Evolutionary conservation across 2,113 vertebrate genomes (phyloP).

Genomic region (Pseudonaja textilis): DNA sequence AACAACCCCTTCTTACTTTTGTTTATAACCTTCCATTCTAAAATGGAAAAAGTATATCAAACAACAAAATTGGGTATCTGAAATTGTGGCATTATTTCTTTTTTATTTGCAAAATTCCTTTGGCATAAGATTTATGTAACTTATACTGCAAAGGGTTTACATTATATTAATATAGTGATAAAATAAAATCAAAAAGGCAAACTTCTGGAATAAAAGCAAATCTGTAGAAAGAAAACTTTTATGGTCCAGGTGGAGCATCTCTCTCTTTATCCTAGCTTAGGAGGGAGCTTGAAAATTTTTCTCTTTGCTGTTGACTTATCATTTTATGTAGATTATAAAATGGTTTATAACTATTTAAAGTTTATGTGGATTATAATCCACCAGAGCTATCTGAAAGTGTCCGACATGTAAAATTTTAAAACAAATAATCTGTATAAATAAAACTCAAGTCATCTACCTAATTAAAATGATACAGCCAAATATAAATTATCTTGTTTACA

Average conservation of each 20-base stretch:
- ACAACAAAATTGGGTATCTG: neutral
- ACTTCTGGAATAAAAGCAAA: neutral
- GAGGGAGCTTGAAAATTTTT: neutral
- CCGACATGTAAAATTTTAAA: neutral
- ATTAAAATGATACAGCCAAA: neutral
- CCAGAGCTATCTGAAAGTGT: neutral
- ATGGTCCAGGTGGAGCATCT: neutral
- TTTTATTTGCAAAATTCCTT: neutral
- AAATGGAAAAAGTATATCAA: neutral
- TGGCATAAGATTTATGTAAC: neutral
- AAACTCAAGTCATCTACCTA: neutral
- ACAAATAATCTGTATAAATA: neutral
- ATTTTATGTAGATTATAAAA: neutral
- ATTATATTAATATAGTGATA: neutral
- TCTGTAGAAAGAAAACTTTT: neutral
- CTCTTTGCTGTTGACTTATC: neutral
- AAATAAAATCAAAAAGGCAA: neutral
- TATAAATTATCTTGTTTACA: neutral
- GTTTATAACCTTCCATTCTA: neutral
- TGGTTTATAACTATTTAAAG: neutral
- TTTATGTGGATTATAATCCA: neutral
- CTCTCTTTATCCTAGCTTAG: neutral
- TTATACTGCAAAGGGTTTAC: neutral
- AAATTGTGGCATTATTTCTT: neutral
- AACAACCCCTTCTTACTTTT: neutral